phyloP scores from a whole-genome alignment of 2,113 vertebrate genomes.

The Numenius arquata region DNA sequence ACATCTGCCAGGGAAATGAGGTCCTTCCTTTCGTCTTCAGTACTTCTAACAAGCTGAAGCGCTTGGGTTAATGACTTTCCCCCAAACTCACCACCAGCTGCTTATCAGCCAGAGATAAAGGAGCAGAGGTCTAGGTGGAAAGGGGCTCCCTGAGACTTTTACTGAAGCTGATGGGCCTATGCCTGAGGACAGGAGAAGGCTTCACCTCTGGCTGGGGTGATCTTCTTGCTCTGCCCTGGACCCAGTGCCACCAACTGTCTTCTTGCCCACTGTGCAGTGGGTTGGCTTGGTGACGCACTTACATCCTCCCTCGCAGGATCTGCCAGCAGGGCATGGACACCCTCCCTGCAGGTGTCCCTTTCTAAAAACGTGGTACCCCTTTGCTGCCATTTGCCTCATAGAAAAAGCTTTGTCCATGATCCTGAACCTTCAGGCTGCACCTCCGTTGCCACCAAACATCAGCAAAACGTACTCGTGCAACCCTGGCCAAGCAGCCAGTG shows the following conservation, averaged over 20 bases:
- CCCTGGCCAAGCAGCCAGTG: background rate
- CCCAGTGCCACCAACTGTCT: background rate
- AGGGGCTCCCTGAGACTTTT: constrained; percentile 41
- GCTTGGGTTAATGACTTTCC: background rate
- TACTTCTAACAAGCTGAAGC: constrained; percentile 15
- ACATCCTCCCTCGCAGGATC: accelerated
- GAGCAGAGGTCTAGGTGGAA: background rate
- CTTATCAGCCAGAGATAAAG: background rate
- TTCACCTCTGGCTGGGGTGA: background rate
- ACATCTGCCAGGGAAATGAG: background rate
- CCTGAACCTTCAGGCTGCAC: background rate
- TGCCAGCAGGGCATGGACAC: background rate
- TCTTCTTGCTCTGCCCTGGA: background rate
- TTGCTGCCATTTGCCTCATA: background rate
- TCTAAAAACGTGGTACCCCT: background rate
- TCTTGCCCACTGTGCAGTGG: background rate
- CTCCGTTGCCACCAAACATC: background rate
- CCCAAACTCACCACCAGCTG: background rate
- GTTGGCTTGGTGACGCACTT: background rate
- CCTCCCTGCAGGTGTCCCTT: background rate
- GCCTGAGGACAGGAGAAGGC: background rate
- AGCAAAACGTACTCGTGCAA: background rate
- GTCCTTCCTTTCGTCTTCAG: background rate
- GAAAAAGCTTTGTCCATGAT: background rate
- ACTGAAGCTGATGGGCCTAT: background rate